A percentile compares a stretch with the other conserved stretches of the same genome.
Evolutionary conservation across 1,140 invertebrate species (phyloP).

Genomic region (Papilio machaon): DNA sequence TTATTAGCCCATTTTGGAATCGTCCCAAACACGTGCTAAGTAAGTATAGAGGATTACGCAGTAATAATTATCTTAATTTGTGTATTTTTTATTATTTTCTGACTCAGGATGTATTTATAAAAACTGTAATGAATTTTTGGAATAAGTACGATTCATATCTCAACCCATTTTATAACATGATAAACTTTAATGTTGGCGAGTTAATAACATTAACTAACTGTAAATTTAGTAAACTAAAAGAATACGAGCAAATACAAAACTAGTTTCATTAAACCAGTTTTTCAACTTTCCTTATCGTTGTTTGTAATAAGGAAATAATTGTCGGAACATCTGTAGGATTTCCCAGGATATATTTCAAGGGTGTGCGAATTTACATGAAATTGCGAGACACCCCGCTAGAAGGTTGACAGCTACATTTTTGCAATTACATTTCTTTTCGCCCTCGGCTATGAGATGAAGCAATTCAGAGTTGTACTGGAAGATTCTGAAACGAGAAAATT

Average conservation of each 20-base stretch:
- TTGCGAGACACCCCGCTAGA: constrained; percentile 32
- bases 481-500: constrained; percentile 28
- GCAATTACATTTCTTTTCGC: constrained; percentile 29
- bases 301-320: constrained; percentile 26
- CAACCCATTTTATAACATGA: not conserved
- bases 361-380: constrained; percentile 36
- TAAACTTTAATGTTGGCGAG: not conserved
- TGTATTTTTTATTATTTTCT: not conserved
- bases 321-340: constrained; percentile 32
- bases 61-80: not conserved
- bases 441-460: constrained; percentile 38
- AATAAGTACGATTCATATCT: no score
- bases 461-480: constrained; percentile 29
- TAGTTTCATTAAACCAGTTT: constrained; percentile 6
- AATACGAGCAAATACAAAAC: not conserved
- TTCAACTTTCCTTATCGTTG: not conserved
- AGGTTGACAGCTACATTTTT: constrained; percentile 32
- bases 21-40: constrained; percentile 51
- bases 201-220: not conserved
- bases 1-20: constrained; percentile 45
- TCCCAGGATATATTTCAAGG: constrained; percentile 12
- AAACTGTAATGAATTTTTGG: no score
- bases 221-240: not conserved
- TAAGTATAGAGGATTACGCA: not conserved
- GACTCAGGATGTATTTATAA: not conserved